Evolutionary conservation across 2,113 vertebrate species (phyloP).

Genomic region (Cinclus cinclus): DNA sequence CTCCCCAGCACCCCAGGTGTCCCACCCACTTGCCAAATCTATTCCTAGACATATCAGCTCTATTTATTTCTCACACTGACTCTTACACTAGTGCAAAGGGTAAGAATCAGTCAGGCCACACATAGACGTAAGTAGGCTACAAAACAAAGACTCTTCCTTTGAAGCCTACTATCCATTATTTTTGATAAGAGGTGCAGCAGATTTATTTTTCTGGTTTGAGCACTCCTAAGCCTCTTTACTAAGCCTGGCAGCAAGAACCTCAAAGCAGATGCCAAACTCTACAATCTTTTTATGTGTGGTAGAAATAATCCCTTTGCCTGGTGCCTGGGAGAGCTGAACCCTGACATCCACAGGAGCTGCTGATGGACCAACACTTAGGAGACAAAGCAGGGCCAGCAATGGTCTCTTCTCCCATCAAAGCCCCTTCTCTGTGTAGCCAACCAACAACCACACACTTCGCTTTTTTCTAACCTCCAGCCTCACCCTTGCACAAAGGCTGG

Average conservation of each 20-base stretch:
- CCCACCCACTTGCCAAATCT: not conserved
- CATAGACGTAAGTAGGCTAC: not conserved
- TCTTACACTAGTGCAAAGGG: not conserved
- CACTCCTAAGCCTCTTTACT: slow-evolving; percentile 45
- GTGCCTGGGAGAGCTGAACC: not conserved
- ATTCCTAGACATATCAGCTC: slow-evolving; percentile 56
- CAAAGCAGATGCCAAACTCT: slow-evolving; percentile 48
- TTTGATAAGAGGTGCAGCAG: slow-evolving; percentile 28
- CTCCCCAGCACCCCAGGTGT: not conserved
- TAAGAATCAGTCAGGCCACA: not conserved
- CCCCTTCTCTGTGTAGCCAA: not conserved
- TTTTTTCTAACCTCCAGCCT: not conserved
- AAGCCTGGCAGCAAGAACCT: slow-evolving; percentile 11
- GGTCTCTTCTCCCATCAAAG: not conserved
- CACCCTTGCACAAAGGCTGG: not conserved
- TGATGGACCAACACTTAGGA: not conserved
- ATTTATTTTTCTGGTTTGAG: slow-evolving; percentile 29
- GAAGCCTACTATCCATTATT: slow-evolving; percentile 20
- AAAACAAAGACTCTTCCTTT: slow-evolving; percentile 39
- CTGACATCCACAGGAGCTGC: not conserved
- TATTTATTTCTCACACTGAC: slow-evolving; percentile 29
- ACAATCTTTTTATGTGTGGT: slow-evolving; percentile 25
- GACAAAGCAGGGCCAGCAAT: not conserved
- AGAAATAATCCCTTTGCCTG: slow-evolving; percentile 3
- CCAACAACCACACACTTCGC: not conserved